Evolutionary conservation across 2,797 vertebrate species (phyloP), one percentile per base, ranked within the genome.

Genomic region (Helostoma temminkii): DNA sequence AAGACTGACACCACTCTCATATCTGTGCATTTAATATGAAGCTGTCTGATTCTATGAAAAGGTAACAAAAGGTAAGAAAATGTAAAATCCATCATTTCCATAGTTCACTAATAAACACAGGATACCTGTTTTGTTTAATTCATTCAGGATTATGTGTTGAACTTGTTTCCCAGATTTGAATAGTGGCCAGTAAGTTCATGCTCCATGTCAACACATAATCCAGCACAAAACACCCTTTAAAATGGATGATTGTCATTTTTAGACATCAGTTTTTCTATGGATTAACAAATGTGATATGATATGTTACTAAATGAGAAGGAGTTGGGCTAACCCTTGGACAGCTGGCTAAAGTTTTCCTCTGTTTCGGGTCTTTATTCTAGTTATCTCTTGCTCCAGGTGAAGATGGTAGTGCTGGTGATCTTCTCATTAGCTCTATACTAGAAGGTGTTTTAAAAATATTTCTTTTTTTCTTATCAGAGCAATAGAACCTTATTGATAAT

Each of bases 231-330:
- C 37, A 12, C 54, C n/a, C n/a, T 26, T 16, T 7, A 19, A 32
- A 32, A 53, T 6, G 15, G 30, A 53, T 2, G 22, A 36, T 15
- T 53, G 30, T 15, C 3, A 1, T 52, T 52, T 52, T 14, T 19
- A 52, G 32, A 54, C 50, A 4, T 36, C 36, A 19, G 32, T 53
- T 53, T 54, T 22, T 54, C 4, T 16, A 15, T 58, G n/a, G n/a
- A 58, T 45, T 32, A 16, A 45, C 55, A 32, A 58, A 58, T 22
- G 9, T 1, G 19, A 46, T 45, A 2, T 2, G 16, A 16, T 6
- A 9, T 32, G 14, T 5, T 15, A 15, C 12, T 15, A 10, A 34
- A 16, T 11, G 19, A 18, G 19, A 1, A 16, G 14, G 14, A 9
- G 2, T 19, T 53, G 21, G 32, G 1, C 5, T 32, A 6, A 8